Evolutionary conservation across 2,888 invertebrate genomes (phyloP), one percentile per base, ranked within the genome.

Genomic region (Noctua janthe): DNA sequence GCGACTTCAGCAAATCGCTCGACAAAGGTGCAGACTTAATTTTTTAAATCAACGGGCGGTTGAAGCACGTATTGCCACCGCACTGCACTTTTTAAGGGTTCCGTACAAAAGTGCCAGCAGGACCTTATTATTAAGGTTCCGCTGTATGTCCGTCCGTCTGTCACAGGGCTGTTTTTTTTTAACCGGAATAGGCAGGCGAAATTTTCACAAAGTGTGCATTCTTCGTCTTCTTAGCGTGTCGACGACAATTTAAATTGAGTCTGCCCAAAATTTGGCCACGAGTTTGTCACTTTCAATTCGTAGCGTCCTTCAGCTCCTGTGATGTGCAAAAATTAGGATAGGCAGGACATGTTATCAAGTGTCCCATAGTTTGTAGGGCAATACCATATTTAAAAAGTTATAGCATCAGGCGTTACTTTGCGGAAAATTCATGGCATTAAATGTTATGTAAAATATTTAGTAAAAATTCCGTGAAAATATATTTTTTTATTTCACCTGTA

Each of bases 11-110:
- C 82, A 80, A 87, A 84, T 87, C 88, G 82, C 71, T 51, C 76
- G 76, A 83, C 86, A 82, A 88, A 85, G 85, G 86, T 86, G 76
- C 77, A 80, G 86, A 81, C 81, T 86, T 89, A 86, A 89, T 88
- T 88, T 89, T 88, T 88, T 84, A 87, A 89, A 89, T 86, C 83
- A 89, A 88, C 90, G 74, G 67, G 35, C 62, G 49, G 78, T 74
- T 73, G 75, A 76, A 87, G 87, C 88, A 86, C 90, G 84, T 89
- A 84, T 72, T 81, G 80, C 84, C 56, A 74, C 76, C 62, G 54
- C 83, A 78, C 73, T 81, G 83, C 81, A 87, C 71, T 89, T 85
- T 89, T 85, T 86, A 87, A 75, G 49, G 59, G 66, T 66, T 39
- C 66, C 66, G 66, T 66, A 20, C 20, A 35, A 64, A 35, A 20